Base-by-base conservation (phyloP, 2,888 invertebrate species). In the Steromphala cineraria region DNA sequence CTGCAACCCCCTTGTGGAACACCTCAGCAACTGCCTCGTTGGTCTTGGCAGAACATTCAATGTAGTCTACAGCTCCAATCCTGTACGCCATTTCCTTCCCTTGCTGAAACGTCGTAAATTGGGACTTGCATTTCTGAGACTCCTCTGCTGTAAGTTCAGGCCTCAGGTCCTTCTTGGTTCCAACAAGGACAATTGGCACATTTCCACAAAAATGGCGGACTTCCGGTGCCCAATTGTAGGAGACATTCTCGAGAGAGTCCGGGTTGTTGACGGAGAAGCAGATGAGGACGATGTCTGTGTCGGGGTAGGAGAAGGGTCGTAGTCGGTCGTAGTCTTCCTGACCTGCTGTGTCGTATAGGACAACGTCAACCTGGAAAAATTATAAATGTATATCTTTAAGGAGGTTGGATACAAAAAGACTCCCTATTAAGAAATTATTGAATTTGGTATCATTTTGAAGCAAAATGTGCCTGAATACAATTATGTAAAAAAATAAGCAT, bases 311-410 rank as follows among this genome's bases (percentile, higher is more conserved):
- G 80, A 83, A 81, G 0, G 85, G 85, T 17, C 83, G 78, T 28
- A 85, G 78, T 46, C 81, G 80, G 75, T 84, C 84, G 75, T 85
- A 83, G 76, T 83, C 82, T 74, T 85, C 83, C 67, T 85, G 85
- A 0, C 84, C 84, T 55, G 82, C 80, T 1, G 80, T 80, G 55
- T 80, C 80, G 52, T 52, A 80, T 15, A 80, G 53, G 15, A 53
- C 40, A 10, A 80, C 53, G 36, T 80, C 55, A 17, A 77, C 53
- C 81, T 81, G 53, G 7, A 67, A 76, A 13, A 46, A 10, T 10
- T 1, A 13, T 46, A 46, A 46, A 46, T 8, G 10, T 10, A 46
- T 46, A 10, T 46, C 5, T 10, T 46, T 13, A 10, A n/a, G n/a
- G n/a, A n/a, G n/a, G n/a, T n/a, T n/a, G n/a, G n/a, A n/a, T n/a